A percentile compares a stretch with the other conserved stretches of the same genome.
These are phyloP conservation scores for Venusia cambrica DNA, from an alignment of 2,888 invertebrate species.

Conservation along the genomic window DNA sequence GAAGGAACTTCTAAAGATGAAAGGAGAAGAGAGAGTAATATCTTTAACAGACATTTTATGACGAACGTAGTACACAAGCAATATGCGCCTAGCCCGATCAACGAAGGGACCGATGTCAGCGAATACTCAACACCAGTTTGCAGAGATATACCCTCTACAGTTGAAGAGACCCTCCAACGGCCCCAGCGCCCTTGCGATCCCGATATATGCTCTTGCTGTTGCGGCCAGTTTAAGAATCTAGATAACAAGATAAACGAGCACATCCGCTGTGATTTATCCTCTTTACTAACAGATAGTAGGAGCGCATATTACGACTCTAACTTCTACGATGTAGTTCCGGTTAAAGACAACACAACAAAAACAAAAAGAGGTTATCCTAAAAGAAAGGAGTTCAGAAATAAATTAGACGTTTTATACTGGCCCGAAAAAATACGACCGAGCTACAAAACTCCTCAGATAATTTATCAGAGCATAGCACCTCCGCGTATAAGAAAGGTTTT, in stretches of 20 bases:
- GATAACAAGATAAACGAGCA: slow-evolving; percentile 41
- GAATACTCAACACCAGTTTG: slow-evolving; percentile 58
- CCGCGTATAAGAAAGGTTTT: slow-evolving; percentile 18
- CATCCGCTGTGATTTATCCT: slow-evolving; percentile 12
- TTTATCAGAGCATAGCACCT: slow-evolving; percentile 28
- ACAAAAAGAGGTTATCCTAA: slow-evolving; percentile 33
- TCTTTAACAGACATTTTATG: slow-evolving; percentile 37
- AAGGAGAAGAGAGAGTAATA: slow-evolving; percentile 6
- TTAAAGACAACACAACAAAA: slow-evolving; percentile 52
- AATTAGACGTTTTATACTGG: slow-evolving; percentile 34
- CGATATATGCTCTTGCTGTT: slow-evolving; percentile 59
- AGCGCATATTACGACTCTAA: slow-evolving; percentile 55
- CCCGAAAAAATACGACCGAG: slow-evolving; percentile 41
- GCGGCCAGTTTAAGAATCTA: slow-evolving; percentile 51
- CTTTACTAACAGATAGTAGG: slow-evolving; percentile 27
- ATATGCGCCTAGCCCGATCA: slow-evolving; percentile 41
- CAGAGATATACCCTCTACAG: slow-evolving; percentile 18
- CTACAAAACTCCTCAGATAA: slow-evolving; percentile 9
- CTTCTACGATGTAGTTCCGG: slow-evolving; percentile 61
- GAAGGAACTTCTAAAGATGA: slow-evolving; percentile 12
- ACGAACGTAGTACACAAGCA: slow-evolving; percentile 49
- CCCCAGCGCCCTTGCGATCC: slow-evolving; percentile 33
- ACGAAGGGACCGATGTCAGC: slow-evolving; percentile 45
- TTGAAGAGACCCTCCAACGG: too few species aligned
- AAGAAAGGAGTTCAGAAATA: slow-evolving; percentile 34